phyloP scores from a whole-genome alignment of 2,888 invertebrate genomes.

The Caenorhabditis uteleia region DNA sequence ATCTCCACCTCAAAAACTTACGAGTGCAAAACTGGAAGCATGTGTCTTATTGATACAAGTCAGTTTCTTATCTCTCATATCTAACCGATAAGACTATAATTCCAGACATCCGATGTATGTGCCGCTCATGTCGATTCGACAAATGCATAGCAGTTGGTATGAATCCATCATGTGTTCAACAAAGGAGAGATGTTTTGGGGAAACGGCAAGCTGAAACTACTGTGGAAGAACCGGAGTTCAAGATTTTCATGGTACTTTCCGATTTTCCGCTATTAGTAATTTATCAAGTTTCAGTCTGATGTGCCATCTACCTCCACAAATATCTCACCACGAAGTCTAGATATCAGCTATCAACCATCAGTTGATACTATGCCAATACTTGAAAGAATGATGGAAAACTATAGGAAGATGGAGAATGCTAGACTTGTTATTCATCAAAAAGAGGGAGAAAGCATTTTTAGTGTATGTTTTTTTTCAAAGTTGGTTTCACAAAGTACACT shows the following conservation, averaged over 20 bases:
- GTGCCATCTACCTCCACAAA: no score
- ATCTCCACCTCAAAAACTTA: constrained; percentile 57
- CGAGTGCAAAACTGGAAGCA: constrained; percentile 46
- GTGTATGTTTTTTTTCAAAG: background rate
- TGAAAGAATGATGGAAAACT: constrained; percentile 19
- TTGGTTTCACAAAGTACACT: background rate
- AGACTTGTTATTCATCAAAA: constrained; percentile 27
- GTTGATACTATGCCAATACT: constrained; percentile 24
- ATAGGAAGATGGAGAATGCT: constrained; percentile 31
- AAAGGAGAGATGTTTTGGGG: constrained; percentile 26
- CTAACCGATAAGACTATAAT: background rate
- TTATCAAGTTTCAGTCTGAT: no score
- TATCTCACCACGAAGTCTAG: background rate
- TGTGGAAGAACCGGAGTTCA: background rate
- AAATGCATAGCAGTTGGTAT: constrained; percentile 58
- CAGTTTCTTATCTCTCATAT: constrained; percentile 5
- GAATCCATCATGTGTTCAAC: constrained; percentile 42
- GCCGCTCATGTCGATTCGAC: constrained; percentile 57
- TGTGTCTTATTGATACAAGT: constrained; percentile 53
- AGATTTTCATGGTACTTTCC: no score
- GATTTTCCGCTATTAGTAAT: no score
- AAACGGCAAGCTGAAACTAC: constrained; percentile 6
- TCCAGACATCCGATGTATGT: constrained; percentile 18
- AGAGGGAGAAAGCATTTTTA: constrained; percentile 29
- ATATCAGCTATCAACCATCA: constrained; percentile 1